Evolutionary conservation across 2,888 invertebrate species (phyloP).

Genomic region (Scaptomyza caliginosa): DNA sequence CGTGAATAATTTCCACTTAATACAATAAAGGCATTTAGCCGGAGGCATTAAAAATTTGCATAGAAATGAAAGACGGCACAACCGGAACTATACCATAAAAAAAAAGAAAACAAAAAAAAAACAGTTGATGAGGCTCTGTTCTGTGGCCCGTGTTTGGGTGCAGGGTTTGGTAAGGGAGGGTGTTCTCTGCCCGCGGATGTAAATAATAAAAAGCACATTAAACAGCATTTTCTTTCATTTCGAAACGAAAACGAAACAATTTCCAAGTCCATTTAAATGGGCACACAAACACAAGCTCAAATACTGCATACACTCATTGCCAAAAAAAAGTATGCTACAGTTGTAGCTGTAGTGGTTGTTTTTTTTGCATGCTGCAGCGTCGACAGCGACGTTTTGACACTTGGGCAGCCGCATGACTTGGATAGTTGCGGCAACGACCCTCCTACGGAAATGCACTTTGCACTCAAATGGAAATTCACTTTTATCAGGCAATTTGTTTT

Average conservation of each 20-base stretch:
- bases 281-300: slow-evolving; percentile 20
- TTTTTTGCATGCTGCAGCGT: slow-evolving; percentile 15
- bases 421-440: slow-evolving; percentile 45
- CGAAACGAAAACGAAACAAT: slow-evolving; percentile 73
- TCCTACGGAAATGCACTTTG: slow-evolving; percentile 63
- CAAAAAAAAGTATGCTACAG: slow-evolving; percentile 64
- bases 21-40: slow-evolving; percentile 73
- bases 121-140: slow-evolving; percentile 65
- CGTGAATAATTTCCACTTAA: slow-evolving; percentile 78
- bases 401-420: slow-evolving; percentile 69
- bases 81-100: slow-evolving; percentile 73
- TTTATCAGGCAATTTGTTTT: slow-evolving; percentile 33
- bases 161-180: not conserved
- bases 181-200: slow-evolving; percentile 68
- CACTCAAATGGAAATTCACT: slow-evolving; percentile 49
- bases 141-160: slow-evolving; percentile 18
- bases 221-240: slow-evolving; percentile 80
- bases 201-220: slow-evolving; percentile 80
- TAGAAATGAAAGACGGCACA: slow-evolving; percentile 72
- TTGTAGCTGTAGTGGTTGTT: too few species aligned
- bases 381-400: slow-evolving; percentile 67
- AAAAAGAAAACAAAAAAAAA: slow-evolving; percentile 20
- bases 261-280: slow-evolving; percentile 52
- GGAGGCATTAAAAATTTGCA: slow-evolving; percentile 73
- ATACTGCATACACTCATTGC: slow-evolving; percentile 12